phyloP scores from a whole-genome alignment of 2,797 vertebrate genomes.

The Micrastur ruficollis region DNA sequence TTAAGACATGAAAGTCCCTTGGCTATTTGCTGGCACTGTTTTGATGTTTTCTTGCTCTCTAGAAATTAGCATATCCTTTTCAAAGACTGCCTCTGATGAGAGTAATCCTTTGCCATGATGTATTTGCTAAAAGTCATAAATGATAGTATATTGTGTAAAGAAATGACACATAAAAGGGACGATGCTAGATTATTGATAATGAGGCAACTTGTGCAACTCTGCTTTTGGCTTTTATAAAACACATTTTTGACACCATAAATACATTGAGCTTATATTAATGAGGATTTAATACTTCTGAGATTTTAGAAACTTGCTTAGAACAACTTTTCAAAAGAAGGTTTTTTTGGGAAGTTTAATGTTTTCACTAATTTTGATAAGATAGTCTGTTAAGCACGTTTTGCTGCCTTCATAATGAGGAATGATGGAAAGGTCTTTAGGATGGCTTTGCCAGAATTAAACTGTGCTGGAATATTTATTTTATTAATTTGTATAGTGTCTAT shows the following conservation, averaged over 20 bases:
- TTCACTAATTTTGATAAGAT: constrained; percentile 69
- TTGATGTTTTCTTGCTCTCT: constrained; percentile 96
- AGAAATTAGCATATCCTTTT: constrained; percentile 97
- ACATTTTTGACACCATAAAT: constrained; percentile 77
- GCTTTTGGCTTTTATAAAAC: constrained; percentile 78
- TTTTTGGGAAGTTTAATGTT: constrained; percentile 58
- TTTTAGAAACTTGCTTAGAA: constrained; percentile 69
- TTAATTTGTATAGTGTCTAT: constrained; percentile 17
- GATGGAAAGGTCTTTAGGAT: constrained; percentile 33
- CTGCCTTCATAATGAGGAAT: constrained; percentile 49
- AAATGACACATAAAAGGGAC: constrained; percentile 89
- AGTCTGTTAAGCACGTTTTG: constrained; percentile 60
- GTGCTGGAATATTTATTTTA: background rate
- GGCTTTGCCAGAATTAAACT: constrained; percentile 24
- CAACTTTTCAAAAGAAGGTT: constrained; percentile 67
- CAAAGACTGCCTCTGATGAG: constrained; percentile 87
- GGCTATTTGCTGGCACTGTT: constrained; percentile 95
- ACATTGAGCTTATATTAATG: constrained; percentile 77
- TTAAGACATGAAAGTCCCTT: constrained; percentile 94
- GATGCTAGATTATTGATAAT: constrained; percentile 89
- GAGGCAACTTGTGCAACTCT: constrained; percentile 81
- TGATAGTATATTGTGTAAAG: constrained; percentile 87
- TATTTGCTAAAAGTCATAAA: constrained; percentile 90
- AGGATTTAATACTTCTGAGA: constrained; percentile 76
- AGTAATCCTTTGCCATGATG: constrained; percentile 88